Evolutionary conservation across 2,797 vertebrate species (phyloP).

Genomic region (Hybognathus amarus): DNA sequence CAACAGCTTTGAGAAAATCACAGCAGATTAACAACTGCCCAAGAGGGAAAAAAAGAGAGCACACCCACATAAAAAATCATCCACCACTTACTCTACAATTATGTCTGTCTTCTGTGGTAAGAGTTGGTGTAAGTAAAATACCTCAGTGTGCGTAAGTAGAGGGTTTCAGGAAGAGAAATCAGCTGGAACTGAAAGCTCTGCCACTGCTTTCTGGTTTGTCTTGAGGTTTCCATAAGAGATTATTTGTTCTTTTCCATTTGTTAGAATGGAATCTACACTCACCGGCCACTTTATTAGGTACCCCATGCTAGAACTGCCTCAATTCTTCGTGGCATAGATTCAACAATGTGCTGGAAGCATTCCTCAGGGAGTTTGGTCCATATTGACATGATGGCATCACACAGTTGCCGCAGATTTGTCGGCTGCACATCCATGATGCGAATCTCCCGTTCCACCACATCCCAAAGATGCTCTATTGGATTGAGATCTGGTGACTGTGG

Average conservation of each 20-base stretch:
- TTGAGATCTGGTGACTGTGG: too few relatives aligned
- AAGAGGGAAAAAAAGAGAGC: conserved; percentile 6
- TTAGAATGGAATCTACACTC: background rate
- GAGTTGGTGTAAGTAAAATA: background rate
- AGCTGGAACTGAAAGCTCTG: conserved; percentile 9
- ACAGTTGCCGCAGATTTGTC: too few relatives aligned
- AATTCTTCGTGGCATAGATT: too few relatives aligned
- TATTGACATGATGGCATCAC: too few relatives aligned
- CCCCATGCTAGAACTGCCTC: too few relatives aligned
- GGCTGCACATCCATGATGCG: too few relatives aligned
- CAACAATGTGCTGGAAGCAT: too few relatives aligned
- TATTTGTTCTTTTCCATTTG: background rate
- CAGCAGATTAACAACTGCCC: conserved; percentile 52
- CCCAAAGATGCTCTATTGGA: too few relatives aligned
- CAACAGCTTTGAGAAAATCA: conserved; percentile 61
- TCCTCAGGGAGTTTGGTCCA: too few relatives aligned
- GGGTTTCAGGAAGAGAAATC: background rate
- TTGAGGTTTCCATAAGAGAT: background rate
- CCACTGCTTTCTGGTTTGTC: background rate
- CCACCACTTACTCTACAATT: conserved; percentile 46
- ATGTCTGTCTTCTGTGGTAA: conserved; percentile 32
- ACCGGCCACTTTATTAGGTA: too few relatives aligned
- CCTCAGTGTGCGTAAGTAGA: background rate
- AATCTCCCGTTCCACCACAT: too few relatives aligned
- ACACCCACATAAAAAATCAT: conserved; percentile 19